Evolutionary conservation across 2,113 vertebrate species (phyloP), one percentile per base, ranked within the genome.

Genomic region (Panthera leo): DNA sequence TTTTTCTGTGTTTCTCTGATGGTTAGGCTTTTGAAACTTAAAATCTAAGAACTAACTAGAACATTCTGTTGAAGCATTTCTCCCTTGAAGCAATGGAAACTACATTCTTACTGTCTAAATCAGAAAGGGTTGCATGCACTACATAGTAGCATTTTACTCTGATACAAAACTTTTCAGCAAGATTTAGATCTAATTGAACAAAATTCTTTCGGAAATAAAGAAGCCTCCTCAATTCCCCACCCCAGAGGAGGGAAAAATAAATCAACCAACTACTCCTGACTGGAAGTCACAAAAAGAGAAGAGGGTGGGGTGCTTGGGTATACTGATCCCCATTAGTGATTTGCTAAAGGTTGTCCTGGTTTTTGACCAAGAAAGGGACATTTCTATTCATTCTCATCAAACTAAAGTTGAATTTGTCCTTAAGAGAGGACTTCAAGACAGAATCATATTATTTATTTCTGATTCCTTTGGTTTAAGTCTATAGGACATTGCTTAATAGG

Each of bases 1-100:
- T 93, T 85, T 39, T 23, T 42, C 51, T 92, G 25, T 85, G 42
- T 90, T 29, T 36, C n/a, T 15, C 13, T 73, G 67, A 36, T 31
- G n/a, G 14, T 91, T 73, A n/a, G 25, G 7, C 31, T 94, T 90
- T 91, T 85, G 55, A 91, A 95, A 88, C 36, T 61, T 88, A 91
- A 65, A 80, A 27, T 68, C 39, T 61, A 9, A 36, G 14, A 53
- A 68, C 7, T n/a, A 27, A 87, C 42, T 85, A 9, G 70, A 36
- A 51, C 16, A 76, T 58, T 93, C 25, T 94, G 21, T 25, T 53
- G 55, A 53, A 65, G 16, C 29, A 36, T 85, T 61, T 58, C 27
- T 86, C 53, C 45, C 29, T 79, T 58, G 70, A 88, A 84, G 34
- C 45, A 80, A 27, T 19, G 15, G 31, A 91, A 96, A 85, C 61